Conservation (phyloP, 2,113 vertebrate genomes). For the Leptocoma aspasia region DNA sequence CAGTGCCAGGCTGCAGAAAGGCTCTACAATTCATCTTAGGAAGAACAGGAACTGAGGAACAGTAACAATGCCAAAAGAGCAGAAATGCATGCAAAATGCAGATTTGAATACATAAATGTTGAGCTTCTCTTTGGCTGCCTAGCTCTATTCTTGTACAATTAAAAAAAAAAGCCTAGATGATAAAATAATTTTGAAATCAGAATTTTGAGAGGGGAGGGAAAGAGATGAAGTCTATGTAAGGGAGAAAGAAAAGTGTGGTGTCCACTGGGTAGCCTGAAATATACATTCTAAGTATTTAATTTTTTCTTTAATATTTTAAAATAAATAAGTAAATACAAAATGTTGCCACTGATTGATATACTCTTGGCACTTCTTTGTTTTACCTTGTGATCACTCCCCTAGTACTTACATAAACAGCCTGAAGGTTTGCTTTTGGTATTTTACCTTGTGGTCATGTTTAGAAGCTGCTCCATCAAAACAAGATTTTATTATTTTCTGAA, state of each 20-base stretch:
- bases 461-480: neutral
- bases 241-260: neutral
- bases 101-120: neutral
- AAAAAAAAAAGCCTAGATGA: neutral
- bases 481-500: neutral
- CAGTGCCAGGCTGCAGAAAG: neutral
- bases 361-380: neutral
- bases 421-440: neutral
- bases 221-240: neutral
- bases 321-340: neutral
- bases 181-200: conserved; percentile 49
- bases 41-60: neutral
- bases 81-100: conserved; percentile 9
- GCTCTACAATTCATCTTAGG: neutral
- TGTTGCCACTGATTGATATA: neutral
- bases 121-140: neutral
- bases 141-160: neutral
- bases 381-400: neutral
- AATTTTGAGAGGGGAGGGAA: neutral
- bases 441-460: neutral
- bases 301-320: neutral
- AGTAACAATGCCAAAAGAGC: neutral
- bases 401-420: neutral
- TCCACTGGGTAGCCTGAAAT: neutral
- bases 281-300: neutral